Conservation (phyloP, 2,113 vertebrate genomes). For the Leptocoma aspasia region DNA sequence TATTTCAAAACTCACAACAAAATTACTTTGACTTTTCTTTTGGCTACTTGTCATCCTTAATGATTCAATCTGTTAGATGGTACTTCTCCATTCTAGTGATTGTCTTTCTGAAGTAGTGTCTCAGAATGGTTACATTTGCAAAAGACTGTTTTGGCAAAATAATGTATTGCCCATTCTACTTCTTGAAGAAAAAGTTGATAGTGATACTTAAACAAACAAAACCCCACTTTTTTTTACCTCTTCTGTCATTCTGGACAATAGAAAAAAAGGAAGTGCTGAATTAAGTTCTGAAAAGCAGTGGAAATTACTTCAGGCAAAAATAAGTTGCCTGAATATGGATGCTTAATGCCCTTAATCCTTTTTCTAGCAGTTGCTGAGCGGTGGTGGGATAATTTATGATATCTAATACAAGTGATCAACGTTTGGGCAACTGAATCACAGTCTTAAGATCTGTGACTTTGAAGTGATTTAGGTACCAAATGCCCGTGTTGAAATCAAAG, state of each 20-base stretch:
- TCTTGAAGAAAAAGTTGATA: background rate
- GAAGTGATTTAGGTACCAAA: background rate
- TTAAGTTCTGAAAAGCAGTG: background rate
- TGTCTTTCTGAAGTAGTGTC: background rate
- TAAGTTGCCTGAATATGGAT: background rate
- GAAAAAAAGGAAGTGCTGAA: background rate
- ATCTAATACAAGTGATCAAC: background rate
- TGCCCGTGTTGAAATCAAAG: background rate
- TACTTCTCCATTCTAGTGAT: background rate
- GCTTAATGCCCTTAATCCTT: background rate
- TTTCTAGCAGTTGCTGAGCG: background rate
- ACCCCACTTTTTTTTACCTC: accelerated
- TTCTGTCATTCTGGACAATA: background rate
- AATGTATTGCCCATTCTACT: background rate
- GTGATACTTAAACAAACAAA: background rate
- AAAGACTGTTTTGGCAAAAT: background rate
- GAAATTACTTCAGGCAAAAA: background rate
- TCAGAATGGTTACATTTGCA: background rate
- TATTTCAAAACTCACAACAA: background rate
- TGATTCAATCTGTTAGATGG: background rate
- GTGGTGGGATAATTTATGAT: background rate
- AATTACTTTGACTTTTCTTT: background rate
- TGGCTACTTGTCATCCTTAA: background rate
- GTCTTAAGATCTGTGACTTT: background rate
- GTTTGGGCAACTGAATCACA: background rate